These are phyloP conservation scores for Drosophila cognata DNA, from an alignment of 2,888 invertebrate genomes.

Conservation along the genomic window DNA sequence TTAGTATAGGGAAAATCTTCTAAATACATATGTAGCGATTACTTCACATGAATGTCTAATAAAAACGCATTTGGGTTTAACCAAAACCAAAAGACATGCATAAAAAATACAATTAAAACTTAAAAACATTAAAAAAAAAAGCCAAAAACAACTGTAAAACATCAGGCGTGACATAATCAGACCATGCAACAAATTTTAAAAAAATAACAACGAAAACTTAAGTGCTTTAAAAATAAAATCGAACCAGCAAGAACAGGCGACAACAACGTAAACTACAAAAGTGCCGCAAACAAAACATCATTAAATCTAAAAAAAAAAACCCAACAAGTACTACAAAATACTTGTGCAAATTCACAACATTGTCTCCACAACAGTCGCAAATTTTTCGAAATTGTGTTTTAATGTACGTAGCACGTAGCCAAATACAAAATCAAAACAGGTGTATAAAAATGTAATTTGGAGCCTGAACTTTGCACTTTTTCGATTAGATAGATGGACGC, in stretches of 20 bases:
- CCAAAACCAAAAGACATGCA: slow-evolving; percentile 24
- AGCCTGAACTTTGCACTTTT: slow-evolving; percentile 60
- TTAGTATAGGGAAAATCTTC: slow-evolving; percentile 21
- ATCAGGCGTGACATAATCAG: slow-evolving; percentile 70
- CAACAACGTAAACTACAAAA: slow-evolving; percentile 45
- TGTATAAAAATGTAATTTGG: slow-evolving; percentile 34
- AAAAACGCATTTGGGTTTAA: slow-evolving; percentile 40
- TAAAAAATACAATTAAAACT: slow-evolving; percentile 12
- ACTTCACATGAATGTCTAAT: slow-evolving; percentile 37
- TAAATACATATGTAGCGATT: slow-evolving; percentile 41
- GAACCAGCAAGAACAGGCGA: slow-evolving; percentile 44
- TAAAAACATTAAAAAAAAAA: background rate
- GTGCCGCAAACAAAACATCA: slow-evolving; percentile 50
- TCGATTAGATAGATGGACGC: slow-evolving; percentile 18
- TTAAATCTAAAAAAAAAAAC: slow-evolving; percentile 20
- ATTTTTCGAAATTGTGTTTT: slow-evolving; percentile 26
- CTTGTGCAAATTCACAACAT: slow-evolving; percentile 28
- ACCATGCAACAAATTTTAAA: slow-evolving; percentile 30
- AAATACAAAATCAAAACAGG: slow-evolving; percentile 22
- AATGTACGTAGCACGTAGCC: slow-evolving; percentile 10
- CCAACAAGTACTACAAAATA: slow-evolving; percentile 18
- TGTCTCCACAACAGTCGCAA: slow-evolving; percentile 13
- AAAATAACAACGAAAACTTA: slow-evolving; percentile 42
- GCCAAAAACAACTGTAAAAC: slow-evolving; percentile 54
- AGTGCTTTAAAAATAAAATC: slow-evolving; percentile 63